phyloP scores from a whole-genome alignment of 2,888 invertebrate species.

The Seira sanloemensis region DNA sequence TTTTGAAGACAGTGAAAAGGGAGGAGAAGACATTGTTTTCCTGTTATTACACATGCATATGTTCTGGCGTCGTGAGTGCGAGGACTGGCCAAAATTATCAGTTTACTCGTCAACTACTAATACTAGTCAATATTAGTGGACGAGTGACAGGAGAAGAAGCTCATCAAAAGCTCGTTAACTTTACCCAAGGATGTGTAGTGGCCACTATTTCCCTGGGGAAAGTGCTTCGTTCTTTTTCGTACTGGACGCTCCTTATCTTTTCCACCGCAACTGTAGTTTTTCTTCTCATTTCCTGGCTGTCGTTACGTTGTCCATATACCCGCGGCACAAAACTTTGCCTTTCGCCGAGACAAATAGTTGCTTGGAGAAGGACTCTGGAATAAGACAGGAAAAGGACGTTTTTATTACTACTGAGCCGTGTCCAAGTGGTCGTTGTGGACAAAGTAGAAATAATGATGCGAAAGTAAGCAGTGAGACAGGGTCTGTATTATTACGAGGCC shows the following conservation, averaged over 20 bases:
- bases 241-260: conserved; percentile 54
- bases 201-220: conserved; percentile 61
- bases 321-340: background rate
- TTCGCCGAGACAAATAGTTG: background rate
- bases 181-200: conserved; percentile 50
- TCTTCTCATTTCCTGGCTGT: background rate
- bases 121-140: conserved; percentile 7
- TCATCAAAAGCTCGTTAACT: conserved; percentile 64
- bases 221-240: conserved; percentile 18
- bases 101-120: conserved; percentile 43
- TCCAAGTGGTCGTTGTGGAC: conserved; percentile 40
- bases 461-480: conserved; percentile 23
- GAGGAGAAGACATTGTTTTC: background rate
- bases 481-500: conserved; percentile 23
- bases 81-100: conserved; percentile 44
- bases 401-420: conserved; percentile 51
- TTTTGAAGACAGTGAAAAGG: background rate
- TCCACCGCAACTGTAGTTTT: conserved; percentile 15
- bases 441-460: conserved; percentile 50
- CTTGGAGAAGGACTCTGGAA: background rate
- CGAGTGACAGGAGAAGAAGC: conserved; percentile 29
- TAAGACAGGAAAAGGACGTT: conserved; percentile 34
- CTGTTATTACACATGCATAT: conserved; percentile 24
- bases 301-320: background rate
- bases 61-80: conserved; percentile 11